Base-by-base conservation (phyloP, 2,888 invertebrate genomes). In the Caenorhabditis panamensis region DNA sequence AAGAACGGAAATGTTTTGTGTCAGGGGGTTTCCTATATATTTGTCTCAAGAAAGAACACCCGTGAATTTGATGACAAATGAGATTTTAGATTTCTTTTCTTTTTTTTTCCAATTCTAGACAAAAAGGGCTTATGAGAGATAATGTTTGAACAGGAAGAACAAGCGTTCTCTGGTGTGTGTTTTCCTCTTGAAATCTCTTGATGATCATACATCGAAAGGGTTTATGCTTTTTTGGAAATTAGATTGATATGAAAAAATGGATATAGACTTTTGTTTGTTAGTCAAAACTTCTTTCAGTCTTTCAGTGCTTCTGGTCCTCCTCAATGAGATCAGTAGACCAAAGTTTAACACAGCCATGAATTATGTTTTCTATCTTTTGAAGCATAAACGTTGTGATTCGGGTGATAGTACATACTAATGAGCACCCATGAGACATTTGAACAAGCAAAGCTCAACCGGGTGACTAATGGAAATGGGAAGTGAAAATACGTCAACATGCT, bases 1-100 rank as follows among this genome's bases (percentile, higher is more conserved):
- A 24, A 47, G 62, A 44, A 37, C 59, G 59, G 51, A 51, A 51
- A 51, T 51, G 51, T 51, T 51, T 51, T 51, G 11, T 13, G 41
- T 13, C 41, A 9, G 16, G 16, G 16, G 41, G 16, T 41, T 41
- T 41, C 41, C 31, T 31, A 31, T 31, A 31, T 31, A 41, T 41
- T 41, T 41, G 41, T 13, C 41, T 41, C 16, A 8, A 11, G n/a
- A n/a, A n/a, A 9, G 41, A 16, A 41, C 41, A 41, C 31, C 9
- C 5, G 9, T 31, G 31, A 31, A 31, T 6, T 9, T 6, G 16
- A 41, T 41, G 6, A 41, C 41, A 41, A 41, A 41, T 41, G 41
- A 16, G 41, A 13, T 41, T 41, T 31, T 31, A 31, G 31, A n/a
- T n/a, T n/a, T 31, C 5, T 31, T 31, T 31, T 31, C 31, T 31